phyloP scores from a whole-genome alignment of 2,797 vertebrate species.

The Platalea minor region DNA sequence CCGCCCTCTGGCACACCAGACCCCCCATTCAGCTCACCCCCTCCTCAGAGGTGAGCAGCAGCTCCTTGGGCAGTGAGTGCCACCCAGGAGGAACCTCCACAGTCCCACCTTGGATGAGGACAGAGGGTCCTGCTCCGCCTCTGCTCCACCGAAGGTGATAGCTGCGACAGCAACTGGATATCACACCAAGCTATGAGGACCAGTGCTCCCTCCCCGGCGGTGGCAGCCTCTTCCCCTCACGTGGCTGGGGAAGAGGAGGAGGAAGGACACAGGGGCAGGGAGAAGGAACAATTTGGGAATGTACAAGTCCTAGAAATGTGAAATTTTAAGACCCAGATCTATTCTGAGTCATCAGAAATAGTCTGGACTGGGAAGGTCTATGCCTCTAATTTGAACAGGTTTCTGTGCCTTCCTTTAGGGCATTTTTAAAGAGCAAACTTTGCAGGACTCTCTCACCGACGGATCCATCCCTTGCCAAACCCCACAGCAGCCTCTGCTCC shows the following conservation, averaged over 20 bases:
- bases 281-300: not conserved
- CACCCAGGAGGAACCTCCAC: not conserved
- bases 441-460: not conserved
- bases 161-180: not conserved
- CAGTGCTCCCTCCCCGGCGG: not conserved
- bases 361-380: not conserved
- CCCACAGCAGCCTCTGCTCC: not conserved
- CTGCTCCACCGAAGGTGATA: not conserved
- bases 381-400: not conserved
- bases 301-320: not conserved
- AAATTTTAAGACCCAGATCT: not conserved
- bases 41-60: not conserved
- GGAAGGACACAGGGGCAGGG: not conserved
- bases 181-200: not conserved
- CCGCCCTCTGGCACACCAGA: not conserved
- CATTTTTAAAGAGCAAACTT: not conserved
- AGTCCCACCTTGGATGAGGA: not conserved
- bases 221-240: not conserved
- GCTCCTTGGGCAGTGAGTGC: not conserved
- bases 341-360: not conserved
- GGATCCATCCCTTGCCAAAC: not conserved
- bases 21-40: not conserved
- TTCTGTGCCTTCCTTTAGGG: not conserved
- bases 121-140: no score
- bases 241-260: not conserved